Conservation (phyloP, 2,113 vertebrate species). For the Lates calcarifer region DNA sequence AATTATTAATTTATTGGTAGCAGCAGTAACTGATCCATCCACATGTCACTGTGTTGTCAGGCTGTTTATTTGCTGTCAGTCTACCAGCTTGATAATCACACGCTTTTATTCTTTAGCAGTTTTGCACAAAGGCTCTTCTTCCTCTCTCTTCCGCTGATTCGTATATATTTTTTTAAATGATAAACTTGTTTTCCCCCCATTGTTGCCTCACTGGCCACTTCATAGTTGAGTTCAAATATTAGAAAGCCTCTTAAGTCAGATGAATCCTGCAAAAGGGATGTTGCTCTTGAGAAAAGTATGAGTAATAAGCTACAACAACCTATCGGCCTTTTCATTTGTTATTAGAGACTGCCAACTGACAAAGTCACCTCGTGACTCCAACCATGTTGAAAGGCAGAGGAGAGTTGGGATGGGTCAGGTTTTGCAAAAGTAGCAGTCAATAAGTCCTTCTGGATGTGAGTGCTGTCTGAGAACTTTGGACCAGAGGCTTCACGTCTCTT, state of each 20-base stretch:
- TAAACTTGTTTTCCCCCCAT: neutral
- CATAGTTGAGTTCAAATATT: neutral
- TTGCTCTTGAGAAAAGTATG: neutral
- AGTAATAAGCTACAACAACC: neutral
- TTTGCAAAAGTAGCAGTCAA: neutral
- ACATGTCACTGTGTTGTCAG: neutral
- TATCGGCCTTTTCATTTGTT: neutral
- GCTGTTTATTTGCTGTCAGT: neutral
- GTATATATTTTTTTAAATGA: no score
- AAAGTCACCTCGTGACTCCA: neutral
- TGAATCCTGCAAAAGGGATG: neutral
- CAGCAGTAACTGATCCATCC: neutral
- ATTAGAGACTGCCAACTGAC: no score
- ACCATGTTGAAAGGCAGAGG: neutral
- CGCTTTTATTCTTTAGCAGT: neutral
- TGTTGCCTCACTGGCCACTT: neutral
- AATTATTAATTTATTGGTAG: conserved; percentile 7
- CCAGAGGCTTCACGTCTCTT: neutral
- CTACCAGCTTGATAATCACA: neutral
- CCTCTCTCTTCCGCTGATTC: neutral
- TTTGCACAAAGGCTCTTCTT: neutral
- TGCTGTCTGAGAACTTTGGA: neutral
- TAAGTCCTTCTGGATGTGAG: neutral
- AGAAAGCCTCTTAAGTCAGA: neutral
- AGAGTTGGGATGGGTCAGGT: neutral